A percentile compares a stretch with the other conserved stretches of the same genome.
phyloP scores from a whole-genome alignment of 2,888 invertebrate genomes.

The Hecatera dysodea region DNA sequence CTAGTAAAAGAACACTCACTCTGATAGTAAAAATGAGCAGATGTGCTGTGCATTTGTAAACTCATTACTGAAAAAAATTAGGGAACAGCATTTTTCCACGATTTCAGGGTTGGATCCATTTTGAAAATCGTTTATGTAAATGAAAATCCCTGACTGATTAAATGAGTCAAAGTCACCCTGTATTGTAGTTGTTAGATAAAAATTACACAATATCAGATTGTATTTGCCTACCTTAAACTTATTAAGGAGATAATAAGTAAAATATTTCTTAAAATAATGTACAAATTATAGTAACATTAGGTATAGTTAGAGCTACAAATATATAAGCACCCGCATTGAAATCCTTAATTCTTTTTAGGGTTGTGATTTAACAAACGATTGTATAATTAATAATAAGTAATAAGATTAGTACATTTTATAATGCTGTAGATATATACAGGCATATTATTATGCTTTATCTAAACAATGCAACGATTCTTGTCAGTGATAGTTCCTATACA shows the following conservation, averaged over 20 bases:
- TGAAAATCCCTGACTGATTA: background rate
- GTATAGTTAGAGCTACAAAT: no score
- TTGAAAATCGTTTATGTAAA: background rate
- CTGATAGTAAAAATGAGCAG: no score
- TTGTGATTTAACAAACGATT: background rate
- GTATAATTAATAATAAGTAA: background rate
- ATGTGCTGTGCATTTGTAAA: background rate
- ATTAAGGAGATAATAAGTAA: background rate
- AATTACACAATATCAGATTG: no score
- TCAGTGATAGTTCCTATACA: background rate
- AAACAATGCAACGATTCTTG: conserved; percentile 21
- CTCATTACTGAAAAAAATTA: background rate
- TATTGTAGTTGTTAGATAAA: no score
- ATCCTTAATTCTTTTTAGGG: background rate
- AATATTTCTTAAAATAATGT: background rate
- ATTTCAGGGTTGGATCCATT: background rate
- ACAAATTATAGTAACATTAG: background rate
- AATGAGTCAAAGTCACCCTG: background rate
- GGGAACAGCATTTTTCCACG: background rate
- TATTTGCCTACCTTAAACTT: no score
- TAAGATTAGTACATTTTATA: conserved; percentile 3
- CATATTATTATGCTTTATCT: conserved; percentile 6
- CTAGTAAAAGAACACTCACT: background rate
- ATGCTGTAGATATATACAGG: conserved; percentile 19
- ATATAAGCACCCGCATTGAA: no score